phyloP scores from a whole-genome alignment of 2,113 vertebrate species.

The Budorcas taxicolor region DNA sequence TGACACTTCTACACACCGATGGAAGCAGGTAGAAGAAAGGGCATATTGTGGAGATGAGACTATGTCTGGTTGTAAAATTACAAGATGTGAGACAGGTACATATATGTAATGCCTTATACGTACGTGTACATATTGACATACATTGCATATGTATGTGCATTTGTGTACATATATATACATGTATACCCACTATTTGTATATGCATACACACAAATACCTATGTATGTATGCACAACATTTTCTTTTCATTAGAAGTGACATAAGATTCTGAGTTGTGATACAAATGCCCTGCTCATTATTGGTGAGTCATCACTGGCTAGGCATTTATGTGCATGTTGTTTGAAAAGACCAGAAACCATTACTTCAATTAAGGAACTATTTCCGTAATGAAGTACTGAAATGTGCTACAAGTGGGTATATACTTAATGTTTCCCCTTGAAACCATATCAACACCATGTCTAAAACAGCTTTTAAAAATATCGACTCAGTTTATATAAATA shows the following conservation, averaged over 20 bases:
- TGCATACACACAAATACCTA: background rate
- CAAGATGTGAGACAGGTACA: background rate
- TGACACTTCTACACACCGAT: conserved; percentile 47
- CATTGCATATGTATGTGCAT: background rate
- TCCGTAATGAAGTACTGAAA: conserved; percentile 34
- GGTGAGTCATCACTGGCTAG: conserved; percentile 51
- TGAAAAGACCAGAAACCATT: conserved; percentile 68
- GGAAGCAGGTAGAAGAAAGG: conserved; percentile 52
- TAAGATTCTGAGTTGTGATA: conserved; percentile 2
- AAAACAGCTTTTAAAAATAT: conserved; percentile 57
- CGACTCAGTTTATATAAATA: conserved; percentile 39
- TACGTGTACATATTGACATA: background rate
- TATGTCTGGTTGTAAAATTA: conserved; percentile 35
- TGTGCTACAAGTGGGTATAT: conserved; percentile 51
- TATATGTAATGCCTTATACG: background rate
- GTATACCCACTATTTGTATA: background rate
- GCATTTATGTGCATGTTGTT: conserved; percentile 48
- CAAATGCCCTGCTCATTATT: conserved; percentile 50
- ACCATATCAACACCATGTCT: conserved; percentile 34
- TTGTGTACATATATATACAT: background rate
- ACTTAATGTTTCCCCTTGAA: conserved; percentile 57
- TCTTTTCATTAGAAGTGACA: conserved; percentile 30
- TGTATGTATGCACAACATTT: background rate
- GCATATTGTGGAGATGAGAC: conserved; percentile 36
- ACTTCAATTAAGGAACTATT: conserved; percentile 59